Evolutionary conservation across 2,888 invertebrate species (phyloP).

Genomic region (Timema cristinae): DNA sequence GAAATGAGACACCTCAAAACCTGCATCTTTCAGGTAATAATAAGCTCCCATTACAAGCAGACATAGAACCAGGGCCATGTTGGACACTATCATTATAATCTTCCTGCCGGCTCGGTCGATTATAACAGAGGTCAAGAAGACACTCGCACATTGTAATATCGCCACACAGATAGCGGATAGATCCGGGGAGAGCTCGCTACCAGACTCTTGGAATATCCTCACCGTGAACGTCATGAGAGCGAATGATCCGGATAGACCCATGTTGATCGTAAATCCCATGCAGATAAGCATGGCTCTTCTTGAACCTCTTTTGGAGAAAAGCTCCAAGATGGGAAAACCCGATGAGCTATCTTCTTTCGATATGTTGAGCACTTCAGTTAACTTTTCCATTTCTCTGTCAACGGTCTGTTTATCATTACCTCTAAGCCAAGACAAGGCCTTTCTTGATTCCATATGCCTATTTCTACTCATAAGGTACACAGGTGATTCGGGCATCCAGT

Average conservation of each 20-base stretch:
- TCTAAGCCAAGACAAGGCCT: slow-evolving; percentile 37
- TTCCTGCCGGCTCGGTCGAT: slow-evolving; percentile 48
- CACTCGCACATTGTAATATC: slow-evolving; percentile 41
- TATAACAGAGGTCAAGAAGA: slow-evolving; percentile 37
- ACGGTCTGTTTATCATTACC: slow-evolving; percentile 34
- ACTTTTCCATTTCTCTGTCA: slow-evolving; percentile 37
- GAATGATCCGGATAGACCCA: slow-evolving; percentile 49
- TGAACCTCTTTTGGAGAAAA: slow-evolving; percentile 42
- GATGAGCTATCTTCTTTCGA: no score
- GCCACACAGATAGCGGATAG: slow-evolving; percentile 46
- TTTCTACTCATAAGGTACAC: slow-evolving; percentile 48
- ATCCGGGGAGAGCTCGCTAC: slow-evolving; percentile 37
- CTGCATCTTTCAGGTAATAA: slow-evolving; percentile 37
- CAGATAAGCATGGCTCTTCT: slow-evolving; percentile 43
- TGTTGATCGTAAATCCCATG: slow-evolving; percentile 43
- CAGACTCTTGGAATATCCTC: slow-evolving; percentile 40
- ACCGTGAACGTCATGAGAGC: slow-evolving; percentile 44
- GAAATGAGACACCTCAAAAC: slow-evolving; percentile 22
- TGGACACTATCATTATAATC: slow-evolving; percentile 46
- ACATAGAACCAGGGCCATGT: slow-evolving; percentile 39
- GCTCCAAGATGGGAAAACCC: slow-evolving; percentile 36
- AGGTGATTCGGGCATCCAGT: slow-evolving; percentile 58
- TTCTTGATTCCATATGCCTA: slow-evolving; percentile 45
- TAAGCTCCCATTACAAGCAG: slow-evolving; percentile 39
- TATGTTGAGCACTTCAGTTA: slow-evolving; percentile 25